These are phyloP conservation scores for Lepidothrix coronata DNA, from an alignment of 2,113 vertebrate genomes.

Conservation along the genomic window DNA sequence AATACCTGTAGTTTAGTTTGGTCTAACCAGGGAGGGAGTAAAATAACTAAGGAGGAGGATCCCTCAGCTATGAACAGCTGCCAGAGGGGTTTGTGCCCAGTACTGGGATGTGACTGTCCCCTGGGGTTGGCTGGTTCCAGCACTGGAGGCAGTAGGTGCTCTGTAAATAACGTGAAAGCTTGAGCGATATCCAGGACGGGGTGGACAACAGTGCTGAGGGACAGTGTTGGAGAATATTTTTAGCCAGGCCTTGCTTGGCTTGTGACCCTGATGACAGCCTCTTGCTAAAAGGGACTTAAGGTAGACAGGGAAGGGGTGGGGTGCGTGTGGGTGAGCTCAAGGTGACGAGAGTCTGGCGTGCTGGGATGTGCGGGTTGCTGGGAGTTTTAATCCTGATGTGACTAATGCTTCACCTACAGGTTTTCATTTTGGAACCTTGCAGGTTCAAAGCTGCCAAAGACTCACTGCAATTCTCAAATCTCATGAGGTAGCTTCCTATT, in stretches of 20 bases:
- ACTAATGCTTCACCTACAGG: not conserved
- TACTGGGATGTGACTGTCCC: not conserved
- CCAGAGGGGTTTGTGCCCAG: not conserved
- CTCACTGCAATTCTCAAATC: not conserved
- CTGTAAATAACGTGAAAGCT: not conserved
- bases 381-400: not conserved
- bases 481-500: not conserved
- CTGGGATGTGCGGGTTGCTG: not conserved
- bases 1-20: not conserved
- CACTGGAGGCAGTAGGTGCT: not conserved
- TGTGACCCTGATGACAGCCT: not conserved
- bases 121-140: not conserved
- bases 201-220: not conserved
- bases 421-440: not conserved
- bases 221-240: not conserved
- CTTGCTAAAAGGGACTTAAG: not conserved
- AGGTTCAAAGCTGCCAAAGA: not conserved
- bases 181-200: not conserved
- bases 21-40: not conserved
- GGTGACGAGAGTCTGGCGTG: fast-evolving
- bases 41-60: not conserved
- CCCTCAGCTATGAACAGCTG: not conserved
- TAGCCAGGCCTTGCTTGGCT: not conserved
- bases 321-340: not conserved
- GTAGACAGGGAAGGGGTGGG: not conserved